Conservation (phyloP, 1,140 invertebrate genomes). For the Matsumurasca onukii region DNA sequence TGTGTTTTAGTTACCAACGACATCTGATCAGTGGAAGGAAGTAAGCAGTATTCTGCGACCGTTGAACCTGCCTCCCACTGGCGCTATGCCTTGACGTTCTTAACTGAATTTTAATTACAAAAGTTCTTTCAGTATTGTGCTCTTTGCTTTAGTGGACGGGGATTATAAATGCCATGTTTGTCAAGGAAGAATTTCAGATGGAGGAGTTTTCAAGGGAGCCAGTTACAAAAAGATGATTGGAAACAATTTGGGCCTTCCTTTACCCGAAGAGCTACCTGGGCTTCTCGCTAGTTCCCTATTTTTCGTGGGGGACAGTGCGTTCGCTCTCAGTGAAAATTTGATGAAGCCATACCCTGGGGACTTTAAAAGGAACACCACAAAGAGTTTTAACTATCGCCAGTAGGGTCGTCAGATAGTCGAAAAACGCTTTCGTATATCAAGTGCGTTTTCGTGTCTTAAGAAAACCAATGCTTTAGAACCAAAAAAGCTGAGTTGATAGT, state of each 20-base stretch:
- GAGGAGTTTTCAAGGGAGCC: slow-evolving; percentile 23
- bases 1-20: not conserved
- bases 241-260: slow-evolving; percentile 42
- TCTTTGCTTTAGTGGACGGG: slow-evolving; percentile 20
- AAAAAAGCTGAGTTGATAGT: not conserved
- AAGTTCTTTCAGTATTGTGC: slow-evolving; percentile 23
- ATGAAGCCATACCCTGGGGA: slow-evolving; percentile 46
- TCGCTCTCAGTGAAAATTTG: slow-evolving; percentile 45
- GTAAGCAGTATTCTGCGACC: not conserved
- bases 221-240: slow-evolving; percentile 39
- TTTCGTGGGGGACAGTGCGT: slow-evolving; percentile 49
- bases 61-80: slow-evolving; percentile 10
- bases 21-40: not conserved
- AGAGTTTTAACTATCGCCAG: slow-evolving; percentile 47
- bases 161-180: slow-evolving; percentile 22
- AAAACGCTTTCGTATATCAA: slow-evolving; percentile 46
- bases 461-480: slow-evolving; percentile 15
- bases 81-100: not conserved
- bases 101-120: slow-evolving; percentile 24
- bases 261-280: slow-evolving; percentile 38
- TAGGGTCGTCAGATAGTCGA: slow-evolving; percentile 44
- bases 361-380: slow-evolving; percentile 21
- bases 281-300: slow-evolving; percentile 41
- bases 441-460: slow-evolving; percentile 16
- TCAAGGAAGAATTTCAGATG: slow-evolving; percentile 47